Conservation (phyloP, 2,113 vertebrate genomes). For the Epinephelus lanceolatus region DNA sequence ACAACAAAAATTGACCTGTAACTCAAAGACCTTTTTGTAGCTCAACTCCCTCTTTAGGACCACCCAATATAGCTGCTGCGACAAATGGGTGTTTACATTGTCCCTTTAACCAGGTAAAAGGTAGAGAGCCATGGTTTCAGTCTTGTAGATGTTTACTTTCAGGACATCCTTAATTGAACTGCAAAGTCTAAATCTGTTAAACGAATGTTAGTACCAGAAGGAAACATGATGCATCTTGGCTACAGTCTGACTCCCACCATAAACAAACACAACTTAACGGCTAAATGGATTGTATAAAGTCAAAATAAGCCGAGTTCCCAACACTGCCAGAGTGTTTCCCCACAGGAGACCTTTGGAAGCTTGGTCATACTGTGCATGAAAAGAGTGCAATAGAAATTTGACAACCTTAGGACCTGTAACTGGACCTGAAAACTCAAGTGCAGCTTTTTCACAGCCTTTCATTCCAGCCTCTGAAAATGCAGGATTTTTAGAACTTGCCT, state of each 20-base stretch:
- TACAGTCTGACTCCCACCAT: neutral
- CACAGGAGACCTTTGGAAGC: neutral
- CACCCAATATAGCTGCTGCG: neutral
- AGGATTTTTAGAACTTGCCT: constrained; percentile 5
- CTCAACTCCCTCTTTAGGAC: neutral
- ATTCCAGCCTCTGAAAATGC: neutral
- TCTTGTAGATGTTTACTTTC: neutral
- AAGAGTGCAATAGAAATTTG: constrained; percentile 18
- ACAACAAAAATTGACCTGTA: constrained; percentile 1
- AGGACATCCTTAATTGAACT: neutral
- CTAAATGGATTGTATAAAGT: neutral
- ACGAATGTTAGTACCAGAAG: neutral
- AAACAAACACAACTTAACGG: neutral
- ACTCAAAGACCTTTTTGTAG: neutral
- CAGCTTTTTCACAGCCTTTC: constrained; percentile 34
- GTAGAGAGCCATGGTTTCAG: neutral
- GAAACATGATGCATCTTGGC: neutral
- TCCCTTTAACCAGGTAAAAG: neutral
- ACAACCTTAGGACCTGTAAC: constrained; percentile 19
- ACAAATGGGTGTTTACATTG: neutral
- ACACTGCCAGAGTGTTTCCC: neutral
- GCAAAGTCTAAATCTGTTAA: neutral
- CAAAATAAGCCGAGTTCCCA: neutral
- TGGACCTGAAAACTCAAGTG: constrained; percentile 27
- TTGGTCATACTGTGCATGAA: neutral